These are phyloP conservation scores for Zenarchopterus dispar DNA, from an alignment of 2,797 vertebrate genomes.

Conservation along the genomic window DNA sequence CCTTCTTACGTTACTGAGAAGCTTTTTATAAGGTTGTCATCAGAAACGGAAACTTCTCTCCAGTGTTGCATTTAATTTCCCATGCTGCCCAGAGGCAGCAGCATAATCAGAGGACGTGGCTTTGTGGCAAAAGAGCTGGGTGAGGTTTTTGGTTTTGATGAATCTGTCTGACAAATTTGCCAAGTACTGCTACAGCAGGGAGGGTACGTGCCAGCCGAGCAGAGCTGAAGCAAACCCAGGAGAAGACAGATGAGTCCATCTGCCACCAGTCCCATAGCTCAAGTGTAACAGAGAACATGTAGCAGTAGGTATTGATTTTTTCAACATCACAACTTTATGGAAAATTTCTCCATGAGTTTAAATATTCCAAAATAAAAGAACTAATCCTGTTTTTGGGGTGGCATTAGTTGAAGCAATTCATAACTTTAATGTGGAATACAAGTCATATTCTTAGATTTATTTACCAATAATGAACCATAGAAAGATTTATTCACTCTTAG, in stretches of 20 bases:
- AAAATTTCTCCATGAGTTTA: neutral
- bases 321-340: neutral
- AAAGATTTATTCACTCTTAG: no score
- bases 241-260: slow-evolving; percentile 14
- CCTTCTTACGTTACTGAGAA: slow-evolving; percentile 44
- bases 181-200: neutral
- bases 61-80: slow-evolving; percentile 16
- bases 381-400: no score
- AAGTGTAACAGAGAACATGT: slow-evolving; percentile 10
- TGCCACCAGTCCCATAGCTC: slow-evolving; percentile 21
- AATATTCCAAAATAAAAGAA: no score
- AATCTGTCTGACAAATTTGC: slow-evolving; percentile 44
- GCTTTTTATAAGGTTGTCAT: slow-evolving; percentile 25
- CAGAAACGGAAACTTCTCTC: slow-evolving; percentile 21
- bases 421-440: no score
- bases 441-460: no score
- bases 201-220: slow-evolving; percentile 14
- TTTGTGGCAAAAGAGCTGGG: slow-evolving; percentile 15
- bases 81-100: slow-evolving; percentile 22
- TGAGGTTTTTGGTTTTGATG: slow-evolving; percentile 52
- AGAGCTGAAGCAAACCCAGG: slow-evolving; percentile 32
- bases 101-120: slow-evolving; percentile 28
- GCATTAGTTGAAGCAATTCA: no score
- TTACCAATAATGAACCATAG: no score
- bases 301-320: slow-evolving; percentile 10